Base-by-base conservation (phyloP, 2,797 vertebrate species). In the Pantherophis alleghaniensis region DNA sequence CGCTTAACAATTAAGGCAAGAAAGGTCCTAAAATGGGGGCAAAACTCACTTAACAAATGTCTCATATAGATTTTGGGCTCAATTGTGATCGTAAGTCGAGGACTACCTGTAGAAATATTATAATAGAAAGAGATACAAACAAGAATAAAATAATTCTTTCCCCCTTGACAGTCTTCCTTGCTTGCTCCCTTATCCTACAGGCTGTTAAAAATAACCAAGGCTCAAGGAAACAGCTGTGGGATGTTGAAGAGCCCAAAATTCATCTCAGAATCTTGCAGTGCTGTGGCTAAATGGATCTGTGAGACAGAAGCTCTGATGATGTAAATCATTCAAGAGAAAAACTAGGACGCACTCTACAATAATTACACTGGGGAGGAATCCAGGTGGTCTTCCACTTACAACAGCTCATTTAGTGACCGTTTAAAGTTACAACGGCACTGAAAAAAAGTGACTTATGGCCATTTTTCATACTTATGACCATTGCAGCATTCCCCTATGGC, bases 241-340 rank as follows among this genome's bases (percentile, higher is more conserved):
- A 93, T 93, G 92, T 53, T 93, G 79, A 93, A 93, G 42, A 59
- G 32, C 4, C 10, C 9, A 0, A 90, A 57, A 90, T 4, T 93
- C 2, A 90, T 90, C 42, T 93, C 32, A 2, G 88, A 93, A 66
- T 51, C 92, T 28, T 93, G 92, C 66, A 90, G 32, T 22, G 92
- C 88, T 86, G 57, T 93, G 20, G 55, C 59, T 24, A 93, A 89
- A 16, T 93, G 92, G 92, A 87, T 93, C 32, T 93, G 92, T 1
- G 79, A 93, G 51, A 87, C 14, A 5, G 16, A 57, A 14, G 79
- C 79, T 66, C n/a, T 66, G 63, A 14, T 87, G 32, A 18, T 92
- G 2, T 90, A 66, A 87, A 63, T 28, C 37, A 18, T 10, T 26
- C 24, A 24, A 24, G 22, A 63, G 56, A 60, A 63, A 90, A 90